Evolutionary conservation across 92 coral and sea anemone genomes (phyloP).

Genomic region (Phenganax stokvisi): DNA sequence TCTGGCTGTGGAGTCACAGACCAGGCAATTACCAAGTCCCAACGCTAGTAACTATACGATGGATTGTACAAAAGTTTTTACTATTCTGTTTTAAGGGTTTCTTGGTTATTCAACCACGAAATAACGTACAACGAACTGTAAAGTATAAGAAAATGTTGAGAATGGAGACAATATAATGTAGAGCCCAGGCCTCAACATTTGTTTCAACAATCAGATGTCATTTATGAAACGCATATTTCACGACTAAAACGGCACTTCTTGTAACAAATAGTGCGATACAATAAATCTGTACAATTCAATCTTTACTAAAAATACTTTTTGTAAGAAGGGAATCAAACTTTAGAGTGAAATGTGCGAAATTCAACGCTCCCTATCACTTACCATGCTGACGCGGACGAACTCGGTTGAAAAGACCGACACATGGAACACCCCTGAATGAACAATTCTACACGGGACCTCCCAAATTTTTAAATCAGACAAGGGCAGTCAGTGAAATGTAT

Average conservation of each 20-base stretch:
- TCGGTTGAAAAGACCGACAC: conserved; percentile 49
- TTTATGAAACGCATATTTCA: not conserved
- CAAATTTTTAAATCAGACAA: conserved; percentile 35
- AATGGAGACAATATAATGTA: not conserved
- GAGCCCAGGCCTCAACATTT: not conserved
- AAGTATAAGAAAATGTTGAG: not conserved
- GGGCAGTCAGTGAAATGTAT: too few relatives aligned
- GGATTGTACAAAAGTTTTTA: too few relatives aligned
- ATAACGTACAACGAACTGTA: too few relatives aligned
- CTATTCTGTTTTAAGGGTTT: too few relatives aligned
- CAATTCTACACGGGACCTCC: conserved; percentile 63
- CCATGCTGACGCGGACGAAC: conserved; percentile 30
- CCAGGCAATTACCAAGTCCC: too few relatives aligned
- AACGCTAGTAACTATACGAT: too few relatives aligned
- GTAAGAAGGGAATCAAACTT: too few relatives aligned
- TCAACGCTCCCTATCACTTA: conserved; percentile 3
- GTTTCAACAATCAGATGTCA: not conserved
- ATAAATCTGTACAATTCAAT: not conserved
- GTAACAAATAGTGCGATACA: not conserved
- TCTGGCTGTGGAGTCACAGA: too few relatives aligned
- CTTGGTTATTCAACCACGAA: too few relatives aligned
- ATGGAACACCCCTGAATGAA: conserved; percentile 65
- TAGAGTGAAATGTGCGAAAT: not conserved
- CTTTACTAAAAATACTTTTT: not conserved
- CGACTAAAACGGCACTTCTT: not conserved